Conservation (phyloP, 2,888 invertebrate species). For the Nymphalis c-album region DNA sequence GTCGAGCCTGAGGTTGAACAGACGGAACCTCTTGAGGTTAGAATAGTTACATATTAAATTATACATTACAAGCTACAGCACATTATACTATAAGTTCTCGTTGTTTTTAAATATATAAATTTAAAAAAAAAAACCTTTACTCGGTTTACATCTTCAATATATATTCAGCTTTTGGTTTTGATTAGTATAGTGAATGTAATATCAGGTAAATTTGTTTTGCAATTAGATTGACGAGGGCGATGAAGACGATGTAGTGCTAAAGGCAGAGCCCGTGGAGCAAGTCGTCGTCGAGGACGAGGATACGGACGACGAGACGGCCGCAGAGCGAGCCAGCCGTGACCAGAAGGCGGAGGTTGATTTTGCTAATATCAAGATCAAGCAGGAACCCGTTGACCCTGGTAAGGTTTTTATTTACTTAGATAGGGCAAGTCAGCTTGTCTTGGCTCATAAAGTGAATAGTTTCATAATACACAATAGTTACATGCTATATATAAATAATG, state of each 20-base stretch:
- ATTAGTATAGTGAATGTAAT: no score
- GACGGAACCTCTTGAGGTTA: slow-evolving; percentile 61
- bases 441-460: no score
- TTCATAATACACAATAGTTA: no score
- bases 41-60: slow-evolving; percentile 8
- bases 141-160: no score
- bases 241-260: slow-evolving; percentile 86
- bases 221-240: slow-evolving; percentile 65
- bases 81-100: no score
- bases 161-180: no score
- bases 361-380: slow-evolving; percentile 83
- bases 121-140: no score
- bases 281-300: slow-evolving; percentile 84
- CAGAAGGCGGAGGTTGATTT: slow-evolving; percentile 57
- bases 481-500: no score
- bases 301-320: slow-evolving; percentile 78
- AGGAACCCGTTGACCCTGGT: slow-evolving; percentile 86
- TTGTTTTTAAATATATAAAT: no score
- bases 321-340: slow-evolving; percentile 57
- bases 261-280: slow-evolving; percentile 84
- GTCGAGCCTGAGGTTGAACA: slow-evolving; percentile 50
- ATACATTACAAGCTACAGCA: no score
- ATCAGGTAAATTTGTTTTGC: not conserved
- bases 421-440: no score
- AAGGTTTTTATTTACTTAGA: slow-evolving; percentile 28